These are phyloP conservation scores for Adelphocoris suturalis DNA, from an alignment of 2,888 invertebrate genomes.

Conservation along the genomic window DNA sequence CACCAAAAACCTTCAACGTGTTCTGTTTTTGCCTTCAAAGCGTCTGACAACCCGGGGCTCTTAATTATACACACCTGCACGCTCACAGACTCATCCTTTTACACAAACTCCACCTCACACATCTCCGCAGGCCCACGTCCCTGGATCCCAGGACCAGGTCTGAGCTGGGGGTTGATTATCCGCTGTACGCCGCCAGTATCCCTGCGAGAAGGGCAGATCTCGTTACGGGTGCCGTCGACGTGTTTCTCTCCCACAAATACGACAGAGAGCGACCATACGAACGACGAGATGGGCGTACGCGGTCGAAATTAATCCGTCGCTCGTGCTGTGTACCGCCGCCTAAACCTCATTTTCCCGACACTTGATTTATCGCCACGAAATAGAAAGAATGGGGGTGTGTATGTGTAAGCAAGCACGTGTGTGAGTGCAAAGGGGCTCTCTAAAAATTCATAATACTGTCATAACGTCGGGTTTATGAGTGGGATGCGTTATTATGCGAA, in stretches of 20 bases:
- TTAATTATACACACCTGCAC: not conserved
- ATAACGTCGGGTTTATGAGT: not conserved
- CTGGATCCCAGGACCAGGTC: not conserved
- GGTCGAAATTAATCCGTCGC: not conserved
- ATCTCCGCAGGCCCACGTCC: not conserved
- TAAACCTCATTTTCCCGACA: constrained; percentile 2
- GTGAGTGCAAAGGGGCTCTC: not conserved
- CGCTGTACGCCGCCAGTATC: not conserved
- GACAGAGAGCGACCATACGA: not conserved
- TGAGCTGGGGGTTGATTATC: not conserved
- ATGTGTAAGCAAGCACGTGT: no score
- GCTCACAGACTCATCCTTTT: not conserved
- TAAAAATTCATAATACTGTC: constrained; percentile 5
- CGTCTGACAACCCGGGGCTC: not conserved
- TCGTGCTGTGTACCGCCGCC: not conserved
- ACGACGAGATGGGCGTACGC: not conserved
- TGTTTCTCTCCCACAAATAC: constrained; percentile 9
- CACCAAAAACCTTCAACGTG: not conserved
- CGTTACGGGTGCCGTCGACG: not conserved
- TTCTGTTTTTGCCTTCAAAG: constrained; percentile 26
- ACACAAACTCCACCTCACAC: not conserved
- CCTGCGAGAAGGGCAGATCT: not conserved
- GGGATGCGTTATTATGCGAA: not conserved
- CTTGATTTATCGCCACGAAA: not conserved
- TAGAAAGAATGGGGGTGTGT: not conserved